Conservation (phyloP, 2,113 vertebrate species). For the Rhabdornis inornatus region DNA sequence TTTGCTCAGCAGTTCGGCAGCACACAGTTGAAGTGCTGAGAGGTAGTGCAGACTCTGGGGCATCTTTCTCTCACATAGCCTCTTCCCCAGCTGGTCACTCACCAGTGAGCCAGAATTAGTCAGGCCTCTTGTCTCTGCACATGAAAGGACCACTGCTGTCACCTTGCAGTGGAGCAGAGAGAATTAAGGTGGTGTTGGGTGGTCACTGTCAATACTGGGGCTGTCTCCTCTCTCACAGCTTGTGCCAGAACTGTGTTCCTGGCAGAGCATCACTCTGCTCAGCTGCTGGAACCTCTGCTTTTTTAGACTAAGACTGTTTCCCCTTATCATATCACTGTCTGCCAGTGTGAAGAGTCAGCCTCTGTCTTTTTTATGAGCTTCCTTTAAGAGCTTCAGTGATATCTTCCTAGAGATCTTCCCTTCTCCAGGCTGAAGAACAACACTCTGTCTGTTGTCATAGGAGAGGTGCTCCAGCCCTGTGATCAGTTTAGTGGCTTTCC, state of each 20-base stretch:
- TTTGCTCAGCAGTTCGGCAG: not conserved
- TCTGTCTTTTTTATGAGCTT: not conserved
- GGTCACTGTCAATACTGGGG: too few relatives aligned
- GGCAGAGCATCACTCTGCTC: not conserved
- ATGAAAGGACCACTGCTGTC: fast-evolving
- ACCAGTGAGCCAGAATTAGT: not conserved
- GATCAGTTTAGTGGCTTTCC: not conserved
- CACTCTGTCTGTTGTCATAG: not conserved
- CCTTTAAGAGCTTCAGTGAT: not conserved
- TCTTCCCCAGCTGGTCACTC: not conserved
- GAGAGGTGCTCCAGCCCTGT: not conserved
- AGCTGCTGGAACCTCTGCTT: not conserved
- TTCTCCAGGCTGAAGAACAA: not conserved
- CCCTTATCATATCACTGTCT: not conserved
- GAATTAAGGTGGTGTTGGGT: not conserved
- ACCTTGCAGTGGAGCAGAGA: not conserved
- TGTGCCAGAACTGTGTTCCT: not conserved
- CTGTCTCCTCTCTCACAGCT: not conserved
- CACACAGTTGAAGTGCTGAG: not conserved
- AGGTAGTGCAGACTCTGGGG: not conserved
- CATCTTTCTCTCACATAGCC: not conserved
- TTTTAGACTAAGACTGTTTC: not conserved
- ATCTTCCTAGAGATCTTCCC: not conserved
- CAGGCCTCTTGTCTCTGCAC: too few relatives aligned
- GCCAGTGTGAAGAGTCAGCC: not conserved